Conservation (phyloP, 2,888 invertebrate genomes). For the Biston betularia region DNA sequence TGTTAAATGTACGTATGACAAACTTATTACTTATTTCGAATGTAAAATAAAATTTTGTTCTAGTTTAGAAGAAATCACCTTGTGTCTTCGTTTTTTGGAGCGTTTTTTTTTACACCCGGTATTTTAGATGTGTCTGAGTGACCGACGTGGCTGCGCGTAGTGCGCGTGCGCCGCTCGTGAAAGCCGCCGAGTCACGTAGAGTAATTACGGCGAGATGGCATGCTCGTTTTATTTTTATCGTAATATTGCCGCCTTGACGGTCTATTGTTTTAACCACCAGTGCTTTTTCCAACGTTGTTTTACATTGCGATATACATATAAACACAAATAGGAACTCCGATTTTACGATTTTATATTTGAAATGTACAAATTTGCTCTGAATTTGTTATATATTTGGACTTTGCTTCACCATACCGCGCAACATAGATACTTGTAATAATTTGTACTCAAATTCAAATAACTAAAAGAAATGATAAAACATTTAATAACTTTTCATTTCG, state of each 20-base stretch:
- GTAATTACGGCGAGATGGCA: constrained; percentile 54
- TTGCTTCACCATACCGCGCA: too few relatives aligned
- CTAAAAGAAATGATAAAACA: too few relatives aligned
- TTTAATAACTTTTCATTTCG: too few relatives aligned
- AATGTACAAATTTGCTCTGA: neutral
- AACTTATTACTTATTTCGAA: too few relatives aligned
- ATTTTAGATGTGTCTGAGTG: neutral
- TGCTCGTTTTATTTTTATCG: constrained; percentile 52
- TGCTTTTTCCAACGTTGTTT: constrained; percentile 34
- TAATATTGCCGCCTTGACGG: constrained; percentile 48
- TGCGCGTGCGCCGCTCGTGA: constrained; percentile 50
- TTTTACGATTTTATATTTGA: constrained; percentile 7
- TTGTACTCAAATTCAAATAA: too few relatives aligned
- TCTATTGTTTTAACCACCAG: constrained; percentile 49
- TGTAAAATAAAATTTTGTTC: too few relatives aligned
- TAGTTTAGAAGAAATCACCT: too few relatives aligned
- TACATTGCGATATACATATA: constrained; percentile 11
- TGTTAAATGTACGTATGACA: too few relatives aligned
- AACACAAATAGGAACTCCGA: constrained; percentile 13
- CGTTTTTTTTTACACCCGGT: too few relatives aligned
- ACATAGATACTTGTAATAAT: too few relatives aligned
- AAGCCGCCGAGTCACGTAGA: constrained; percentile 63
- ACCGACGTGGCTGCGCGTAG: neutral
- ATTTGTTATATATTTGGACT: neutral
- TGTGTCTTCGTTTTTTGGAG: too few relatives aligned